A percentile compares a stretch with the other conserved stretches of the same genome.
Evolutionary conservation across 1,140 invertebrate species (phyloP).

Genomic region (Sitobion miscanthi): DNA sequence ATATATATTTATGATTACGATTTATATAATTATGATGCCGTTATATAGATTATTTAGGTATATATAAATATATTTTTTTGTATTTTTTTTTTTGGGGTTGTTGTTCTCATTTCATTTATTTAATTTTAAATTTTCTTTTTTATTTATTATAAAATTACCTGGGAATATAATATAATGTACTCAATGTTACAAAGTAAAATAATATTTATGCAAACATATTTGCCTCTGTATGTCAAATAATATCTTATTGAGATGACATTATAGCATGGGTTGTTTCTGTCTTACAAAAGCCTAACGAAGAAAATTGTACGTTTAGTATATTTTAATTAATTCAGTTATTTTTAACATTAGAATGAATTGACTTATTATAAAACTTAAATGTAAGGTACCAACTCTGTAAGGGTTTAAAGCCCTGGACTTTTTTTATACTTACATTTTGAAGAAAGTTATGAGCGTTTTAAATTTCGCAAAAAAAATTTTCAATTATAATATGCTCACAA

Average conservation of each 20-base stretch:
- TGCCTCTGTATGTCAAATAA: not conserved
- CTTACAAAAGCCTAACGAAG: too few relatives aligned
- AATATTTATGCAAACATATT: not conserved
- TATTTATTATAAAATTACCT: not conserved
- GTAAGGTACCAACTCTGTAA: too few relatives aligned
- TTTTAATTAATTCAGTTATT: too few relatives aligned
- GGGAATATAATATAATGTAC: not conserved
- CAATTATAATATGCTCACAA: not conserved
- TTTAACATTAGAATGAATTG: too few relatives aligned
- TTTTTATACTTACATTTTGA: not conserved
- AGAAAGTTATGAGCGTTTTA: not conserved
- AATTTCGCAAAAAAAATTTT: not conserved
- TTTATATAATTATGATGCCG: too few relatives aligned
- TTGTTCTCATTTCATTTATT: not conserved
- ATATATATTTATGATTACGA: too few relatives aligned
- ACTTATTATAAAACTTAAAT: too few relatives aligned
- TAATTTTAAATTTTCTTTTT: not conserved
- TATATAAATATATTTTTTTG: not conserved
- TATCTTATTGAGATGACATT: too few relatives aligned
- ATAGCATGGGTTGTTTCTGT: too few relatives aligned
- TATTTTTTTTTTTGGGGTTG: not conserved
- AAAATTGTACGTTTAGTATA: too few relatives aligned
- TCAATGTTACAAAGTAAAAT: not conserved
- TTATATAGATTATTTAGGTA: too few relatives aligned
- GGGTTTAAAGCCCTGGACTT: too few relatives aligned